These are phyloP conservation scores for Hephaestus fuliginosus DNA, from an alignment of 2,797 vertebrate genomes.

Conservation along the genomic window DNA sequence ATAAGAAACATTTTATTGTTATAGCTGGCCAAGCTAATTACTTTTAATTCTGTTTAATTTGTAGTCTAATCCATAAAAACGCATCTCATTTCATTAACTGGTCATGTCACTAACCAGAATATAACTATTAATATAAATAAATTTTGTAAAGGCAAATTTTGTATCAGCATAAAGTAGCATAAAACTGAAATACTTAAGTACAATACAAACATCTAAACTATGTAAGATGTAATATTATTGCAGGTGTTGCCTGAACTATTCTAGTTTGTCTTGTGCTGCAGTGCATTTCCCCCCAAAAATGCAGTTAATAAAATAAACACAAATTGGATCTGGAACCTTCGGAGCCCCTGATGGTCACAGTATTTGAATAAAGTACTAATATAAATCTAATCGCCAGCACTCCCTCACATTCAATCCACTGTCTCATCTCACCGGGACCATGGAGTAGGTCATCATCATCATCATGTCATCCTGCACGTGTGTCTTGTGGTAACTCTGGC, in stretches of 20 bases:
- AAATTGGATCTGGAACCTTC: background rate
- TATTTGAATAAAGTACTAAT: background rate
- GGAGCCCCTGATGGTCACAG: background rate
- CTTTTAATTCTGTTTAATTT: background rate
- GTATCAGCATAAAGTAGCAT: background rate
- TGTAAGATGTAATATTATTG: too few species aligned
- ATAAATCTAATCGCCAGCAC: background rate
- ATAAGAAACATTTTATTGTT: background rate
- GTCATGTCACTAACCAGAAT: background rate
- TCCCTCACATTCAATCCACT: background rate
- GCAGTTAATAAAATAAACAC: background rate
- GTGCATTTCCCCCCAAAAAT: background rate
- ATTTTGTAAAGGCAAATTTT: too few species aligned
- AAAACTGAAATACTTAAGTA: background rate
- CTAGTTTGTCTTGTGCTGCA: background rate
- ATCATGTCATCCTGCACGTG: constrained; percentile 90
- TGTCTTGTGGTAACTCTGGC: constrained; percentile 72
- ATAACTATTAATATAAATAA: too few species aligned
- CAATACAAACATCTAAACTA: background rate
- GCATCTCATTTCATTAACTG: background rate
- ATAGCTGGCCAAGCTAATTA: background rate
- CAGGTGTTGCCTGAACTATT: background rate
- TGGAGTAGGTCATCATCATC: constrained; percentile 97
- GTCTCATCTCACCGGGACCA: constrained; percentile 93
- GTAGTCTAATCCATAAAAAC: too few species aligned